Conservation (phyloP, 2,113 vertebrate genomes). For the Acinonyx jubatus region DNA sequence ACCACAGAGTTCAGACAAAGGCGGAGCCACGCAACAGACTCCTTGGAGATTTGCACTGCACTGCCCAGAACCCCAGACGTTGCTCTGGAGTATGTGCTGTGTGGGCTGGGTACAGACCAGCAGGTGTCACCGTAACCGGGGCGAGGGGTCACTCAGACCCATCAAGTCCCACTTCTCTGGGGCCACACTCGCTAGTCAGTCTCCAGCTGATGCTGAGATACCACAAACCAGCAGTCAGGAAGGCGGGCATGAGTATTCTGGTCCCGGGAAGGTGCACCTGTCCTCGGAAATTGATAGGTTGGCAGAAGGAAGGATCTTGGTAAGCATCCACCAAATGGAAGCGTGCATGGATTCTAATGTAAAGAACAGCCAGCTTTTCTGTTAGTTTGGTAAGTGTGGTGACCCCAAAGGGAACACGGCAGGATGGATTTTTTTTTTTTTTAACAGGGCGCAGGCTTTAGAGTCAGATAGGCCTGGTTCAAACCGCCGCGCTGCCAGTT, state of each 20-base stretch:
- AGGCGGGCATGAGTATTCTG: not conserved
- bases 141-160: not conserved
- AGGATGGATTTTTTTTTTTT: not conserved
- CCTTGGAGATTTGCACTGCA: not conserved
- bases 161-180: not conserved
- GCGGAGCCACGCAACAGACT: too few relatives aligned
- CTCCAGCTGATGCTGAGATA: not conserved
- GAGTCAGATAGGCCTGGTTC: not conserved
- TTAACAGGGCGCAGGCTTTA: not conserved
- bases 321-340: not conserved
- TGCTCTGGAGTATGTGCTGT: not conserved
- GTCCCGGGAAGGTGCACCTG: not conserved
- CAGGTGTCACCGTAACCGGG: not conserved
- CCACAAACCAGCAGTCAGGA: not conserved
- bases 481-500: not conserved
- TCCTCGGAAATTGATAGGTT: not conserved
- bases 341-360: not conserved
- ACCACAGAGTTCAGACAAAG: not conserved
- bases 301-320: not conserved
- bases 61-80: not conserved
- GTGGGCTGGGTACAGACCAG: not conserved
- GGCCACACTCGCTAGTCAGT: not conserved
- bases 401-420: not conserved
- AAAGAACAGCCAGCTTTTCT: not conserved
- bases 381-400: not conserved